A percentile compares a stretch with the other conserved stretches of the same genome.
Evolutionary conservation across 1,140 invertebrate species (phyloP).

Genomic region (Listronotus oregonensis): DNA sequence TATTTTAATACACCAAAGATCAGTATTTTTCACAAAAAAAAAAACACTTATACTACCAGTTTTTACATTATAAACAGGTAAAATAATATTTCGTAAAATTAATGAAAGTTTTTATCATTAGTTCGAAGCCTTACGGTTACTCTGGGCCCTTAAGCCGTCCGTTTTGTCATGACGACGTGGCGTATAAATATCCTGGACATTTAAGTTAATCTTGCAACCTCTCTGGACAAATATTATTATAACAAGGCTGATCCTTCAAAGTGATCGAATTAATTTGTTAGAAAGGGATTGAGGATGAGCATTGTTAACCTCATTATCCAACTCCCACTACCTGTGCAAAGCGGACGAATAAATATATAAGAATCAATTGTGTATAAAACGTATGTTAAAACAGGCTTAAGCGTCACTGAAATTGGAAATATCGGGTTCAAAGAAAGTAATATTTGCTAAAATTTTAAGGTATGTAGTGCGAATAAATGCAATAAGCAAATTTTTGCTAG

Average conservation of each 20-base stretch:
- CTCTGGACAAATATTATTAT: slow-evolving; percentile 36
- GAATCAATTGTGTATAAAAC: too few species aligned
- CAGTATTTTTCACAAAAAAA: too few species aligned
- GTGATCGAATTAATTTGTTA: slow-evolving; percentile 33
- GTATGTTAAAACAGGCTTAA: too few species aligned
- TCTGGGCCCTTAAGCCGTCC: slow-evolving; percentile 23
- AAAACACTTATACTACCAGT: too few species aligned
- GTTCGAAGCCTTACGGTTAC: slow-evolving; percentile 9
- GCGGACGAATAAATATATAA: neutral
- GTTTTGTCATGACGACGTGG: slow-evolving; percentile 33
- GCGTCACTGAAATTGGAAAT: too few species aligned
- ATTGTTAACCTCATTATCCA: slow-evolving; percentile 29
- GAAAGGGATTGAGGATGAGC: slow-evolving; percentile 15
- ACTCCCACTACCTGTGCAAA: slow-evolving; percentile 1
- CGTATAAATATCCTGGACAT: slow-evolving; percentile 37
- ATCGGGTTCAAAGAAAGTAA: too few species aligned
- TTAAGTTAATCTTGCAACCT: slow-evolving; percentile 37
- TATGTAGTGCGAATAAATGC: too few species aligned
- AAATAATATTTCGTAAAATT: slow-evolving; percentile 14
- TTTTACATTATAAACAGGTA: too few species aligned
- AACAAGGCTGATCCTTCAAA: slow-evolving; percentile 39
- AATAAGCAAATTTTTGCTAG: too few species aligned
- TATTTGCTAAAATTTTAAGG: too few species aligned
- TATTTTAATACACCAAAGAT: too few species aligned
- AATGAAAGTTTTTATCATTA: slow-evolving; percentile 4